Base-by-base conservation (phyloP, 2,113 vertebrate species). In the Embiotoca jacksoni region DNA sequence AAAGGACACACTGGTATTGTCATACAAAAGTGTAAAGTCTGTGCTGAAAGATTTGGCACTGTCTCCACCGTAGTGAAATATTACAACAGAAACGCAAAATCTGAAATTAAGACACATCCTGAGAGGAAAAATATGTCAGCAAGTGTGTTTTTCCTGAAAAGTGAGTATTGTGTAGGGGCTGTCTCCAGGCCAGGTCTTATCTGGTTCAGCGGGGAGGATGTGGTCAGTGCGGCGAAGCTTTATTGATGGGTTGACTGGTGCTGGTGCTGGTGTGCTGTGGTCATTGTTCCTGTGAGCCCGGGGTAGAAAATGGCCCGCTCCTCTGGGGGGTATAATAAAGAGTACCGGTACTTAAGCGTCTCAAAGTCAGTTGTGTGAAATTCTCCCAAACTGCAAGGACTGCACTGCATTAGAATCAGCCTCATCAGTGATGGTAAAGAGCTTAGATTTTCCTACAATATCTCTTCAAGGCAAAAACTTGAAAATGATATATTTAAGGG, bases 151-250 rank as follows among this genome's bases (percentile, higher is more conserved):
- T 92, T 90, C 90, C 91, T 92, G 90, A 83, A 81, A 85, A 76
- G 75, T 72, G 32, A 70, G 79, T 16, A 11, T 55, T 69, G 78
- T 64, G 69, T 39, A 13, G 75, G 46, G 41, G 81, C 63, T 75
- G 81, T 77, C 83, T 78, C 72, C 80, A 88, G 82, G 77, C 78
- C 81, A 33, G 74, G 67, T 77, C 93, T 95, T 95, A 94, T 95
- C 94, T 94, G 49, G 23, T 72, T 44, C 84, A 91, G 92, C 64
- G 89, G 86, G 85, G 89, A 94, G 94, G 94, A 95, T 95, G 94
- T 94, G 94, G 94, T 95, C 92, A 93, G 85, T 68, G 81, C 87
- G 86, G 86, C 86, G 81, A 74, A 78, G 72, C 69, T 83, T 86
- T 85, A 81, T 90, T 89, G 77, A 82, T 84, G 78, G 74, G 79